phyloP scores from a whole-genome alignment of 2,113 vertebrate genomes.

The Cisticola juncidis region DNA sequence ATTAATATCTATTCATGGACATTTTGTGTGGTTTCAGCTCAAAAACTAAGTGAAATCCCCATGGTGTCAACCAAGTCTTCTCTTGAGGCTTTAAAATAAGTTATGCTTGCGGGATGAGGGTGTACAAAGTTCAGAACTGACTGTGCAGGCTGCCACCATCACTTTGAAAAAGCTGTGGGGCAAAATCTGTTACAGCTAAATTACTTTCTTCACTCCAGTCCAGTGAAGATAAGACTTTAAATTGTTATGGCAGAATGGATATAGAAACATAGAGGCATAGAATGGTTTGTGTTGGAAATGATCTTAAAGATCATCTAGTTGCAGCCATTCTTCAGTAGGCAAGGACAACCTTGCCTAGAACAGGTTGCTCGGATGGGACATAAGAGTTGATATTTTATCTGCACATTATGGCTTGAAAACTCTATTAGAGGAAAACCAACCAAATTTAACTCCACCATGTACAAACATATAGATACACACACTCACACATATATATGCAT shows the following conservation, averaged over 20 bases:
- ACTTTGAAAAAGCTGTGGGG: neutral
- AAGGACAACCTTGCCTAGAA: neutral
- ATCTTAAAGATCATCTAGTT: neutral
- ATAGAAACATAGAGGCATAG: neutral
- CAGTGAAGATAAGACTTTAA: neutral
- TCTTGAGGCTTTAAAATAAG: neutral
- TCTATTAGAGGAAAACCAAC: neutral
- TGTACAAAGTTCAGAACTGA: neutral
- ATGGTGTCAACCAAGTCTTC: neutral
- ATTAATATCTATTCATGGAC: neutral
- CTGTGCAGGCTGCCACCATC: neutral
- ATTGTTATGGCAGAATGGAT: neutral
- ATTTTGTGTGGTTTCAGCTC: neutral
- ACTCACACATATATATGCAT: accelerated
- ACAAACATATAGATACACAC: neutral
- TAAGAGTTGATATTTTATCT: neutral
- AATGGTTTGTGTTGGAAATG: neutral
- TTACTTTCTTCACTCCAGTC: neutral
- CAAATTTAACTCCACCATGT: neutral
- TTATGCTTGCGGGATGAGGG: neutral
- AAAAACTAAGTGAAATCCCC: neutral
- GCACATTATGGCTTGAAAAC: neutral
- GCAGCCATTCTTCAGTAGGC: neutral
- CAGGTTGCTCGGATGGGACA: neutral
- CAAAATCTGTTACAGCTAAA: neutral